These are phyloP conservation scores for Lycaon pictus DNA, from an alignment of 2,113 vertebrate species.

Conservation along the genomic window DNA sequence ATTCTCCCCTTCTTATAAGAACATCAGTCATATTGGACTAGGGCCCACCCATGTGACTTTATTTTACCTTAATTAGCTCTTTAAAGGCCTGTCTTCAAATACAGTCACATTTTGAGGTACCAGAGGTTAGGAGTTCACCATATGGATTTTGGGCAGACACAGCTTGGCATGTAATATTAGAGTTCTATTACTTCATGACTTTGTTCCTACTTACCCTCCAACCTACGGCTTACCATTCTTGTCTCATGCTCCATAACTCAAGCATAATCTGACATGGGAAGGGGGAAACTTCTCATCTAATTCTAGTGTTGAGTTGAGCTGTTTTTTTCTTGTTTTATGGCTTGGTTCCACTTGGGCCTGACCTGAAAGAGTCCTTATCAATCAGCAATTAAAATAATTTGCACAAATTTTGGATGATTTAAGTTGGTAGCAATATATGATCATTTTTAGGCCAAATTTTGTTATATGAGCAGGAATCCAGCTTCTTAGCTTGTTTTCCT, in stretches of 20 bases:
- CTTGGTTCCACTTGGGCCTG: background rate
- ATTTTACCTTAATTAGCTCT: background rate
- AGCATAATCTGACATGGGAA: background rate
- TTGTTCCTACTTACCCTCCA: background rate
- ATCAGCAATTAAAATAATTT: background rate
- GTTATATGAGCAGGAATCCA: background rate
- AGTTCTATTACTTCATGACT: background rate
- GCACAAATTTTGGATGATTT: background rate
- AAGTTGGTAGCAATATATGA: background rate
- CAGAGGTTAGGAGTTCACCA: background rate
- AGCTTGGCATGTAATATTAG: background rate
- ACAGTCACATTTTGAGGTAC: background rate
- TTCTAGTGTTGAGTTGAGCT: background rate
- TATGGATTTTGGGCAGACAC: background rate
- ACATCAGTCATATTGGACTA: background rate
- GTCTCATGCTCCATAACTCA: background rate
- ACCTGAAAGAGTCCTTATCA: background rate
- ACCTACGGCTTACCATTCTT: background rate
- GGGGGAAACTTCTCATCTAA: background rate
- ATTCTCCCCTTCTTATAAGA: background rate
- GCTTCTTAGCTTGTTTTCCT: background rate
- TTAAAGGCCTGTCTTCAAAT: background rate
- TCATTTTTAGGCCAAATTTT: background rate
- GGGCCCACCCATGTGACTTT: fast-evolving
- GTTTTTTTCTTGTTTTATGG: background rate